Evolutionary conservation across 2,888 invertebrate species (phyloP).

Genomic region (Cepaea hortensis): DNA sequence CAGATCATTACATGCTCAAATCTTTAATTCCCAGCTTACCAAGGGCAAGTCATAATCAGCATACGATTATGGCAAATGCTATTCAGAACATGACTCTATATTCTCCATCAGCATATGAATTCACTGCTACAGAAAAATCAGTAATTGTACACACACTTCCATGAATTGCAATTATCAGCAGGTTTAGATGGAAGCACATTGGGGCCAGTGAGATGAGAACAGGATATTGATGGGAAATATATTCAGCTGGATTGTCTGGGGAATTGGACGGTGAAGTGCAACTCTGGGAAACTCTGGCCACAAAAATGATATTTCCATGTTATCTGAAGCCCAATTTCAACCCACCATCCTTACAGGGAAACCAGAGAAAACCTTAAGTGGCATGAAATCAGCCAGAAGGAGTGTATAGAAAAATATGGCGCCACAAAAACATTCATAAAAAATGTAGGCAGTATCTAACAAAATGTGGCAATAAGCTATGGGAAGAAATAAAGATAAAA

Average conservation of each 20-base stretch:
- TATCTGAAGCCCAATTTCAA: not conserved
- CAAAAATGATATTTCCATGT: slow-evolving; percentile 4
- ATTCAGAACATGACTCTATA: not conserved
- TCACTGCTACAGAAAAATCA: not conserved
- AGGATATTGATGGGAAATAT: slow-evolving; percentile 25
- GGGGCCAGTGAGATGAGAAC: not conserved
- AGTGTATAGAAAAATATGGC: not conserved
- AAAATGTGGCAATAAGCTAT: not conserved
- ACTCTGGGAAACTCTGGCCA: not conserved
- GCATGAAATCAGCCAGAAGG: not conserved
- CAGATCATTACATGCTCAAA: no score
- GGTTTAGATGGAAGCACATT: not conserved
- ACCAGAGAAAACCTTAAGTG: not conserved
- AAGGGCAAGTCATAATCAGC: not conserved
- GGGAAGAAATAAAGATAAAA: not conserved
- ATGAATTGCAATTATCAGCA: not conserved
- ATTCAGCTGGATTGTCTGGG: not conserved
- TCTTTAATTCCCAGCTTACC: no score
- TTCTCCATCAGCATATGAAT: not conserved
- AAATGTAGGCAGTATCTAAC: not conserved
- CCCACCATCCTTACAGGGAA: not conserved
- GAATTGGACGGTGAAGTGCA: not conserved
- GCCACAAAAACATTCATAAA: no score
- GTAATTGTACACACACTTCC: not conserved
- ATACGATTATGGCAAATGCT: not conserved